These are phyloP conservation scores for Agonopterix heracliana DNA, from an alignment of 2,888 invertebrate genomes.

Conservation along the genomic window DNA sequence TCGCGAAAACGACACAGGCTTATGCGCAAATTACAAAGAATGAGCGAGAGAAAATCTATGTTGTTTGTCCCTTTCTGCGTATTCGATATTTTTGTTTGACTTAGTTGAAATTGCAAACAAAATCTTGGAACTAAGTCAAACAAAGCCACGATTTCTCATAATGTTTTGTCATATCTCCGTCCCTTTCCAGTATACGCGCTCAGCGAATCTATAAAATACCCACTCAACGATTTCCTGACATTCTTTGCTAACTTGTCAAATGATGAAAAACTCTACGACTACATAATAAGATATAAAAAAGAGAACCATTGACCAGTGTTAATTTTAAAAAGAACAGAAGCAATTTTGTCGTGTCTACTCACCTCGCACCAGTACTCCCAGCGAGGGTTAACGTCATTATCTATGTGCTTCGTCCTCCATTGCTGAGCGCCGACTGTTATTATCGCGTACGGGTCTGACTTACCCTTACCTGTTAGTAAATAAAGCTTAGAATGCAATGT, in stretches of 20 bases:
- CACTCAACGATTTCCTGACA: no score
- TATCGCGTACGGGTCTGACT: conserved; percentile 97
- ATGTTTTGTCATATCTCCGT: no score
- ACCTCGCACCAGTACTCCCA: conserved; percentile 99
- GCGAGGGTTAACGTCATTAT: conserved; percentile 94
- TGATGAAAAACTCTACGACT: background rate
- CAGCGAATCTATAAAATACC: no score
- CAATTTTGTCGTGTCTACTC: conserved; percentile 20
- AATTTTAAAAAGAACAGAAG: conserved; percentile 12
- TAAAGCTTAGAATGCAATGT: background rate
- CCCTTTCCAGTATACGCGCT: no score
- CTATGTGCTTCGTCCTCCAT: conserved; percentile 94
- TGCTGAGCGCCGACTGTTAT: conserved; percentile 94
- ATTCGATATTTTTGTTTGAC: no score
- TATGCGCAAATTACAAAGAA: no score
- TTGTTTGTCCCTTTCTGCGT: no score
- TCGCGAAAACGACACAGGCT: no score
- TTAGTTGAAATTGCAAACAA: no score
- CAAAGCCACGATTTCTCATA: no score
- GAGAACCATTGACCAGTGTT: conserved; percentile 22
- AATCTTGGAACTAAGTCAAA: no score
- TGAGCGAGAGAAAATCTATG: no score
- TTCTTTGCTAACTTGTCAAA: conserved; percentile 8
- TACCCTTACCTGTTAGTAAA: conserved; percentile 84
- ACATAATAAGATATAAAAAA: background rate